Evolutionary conservation across 53 echinoderm and acorn worm species (phyloP).

Genomic region (Apostichopus leukothele): DNA sequence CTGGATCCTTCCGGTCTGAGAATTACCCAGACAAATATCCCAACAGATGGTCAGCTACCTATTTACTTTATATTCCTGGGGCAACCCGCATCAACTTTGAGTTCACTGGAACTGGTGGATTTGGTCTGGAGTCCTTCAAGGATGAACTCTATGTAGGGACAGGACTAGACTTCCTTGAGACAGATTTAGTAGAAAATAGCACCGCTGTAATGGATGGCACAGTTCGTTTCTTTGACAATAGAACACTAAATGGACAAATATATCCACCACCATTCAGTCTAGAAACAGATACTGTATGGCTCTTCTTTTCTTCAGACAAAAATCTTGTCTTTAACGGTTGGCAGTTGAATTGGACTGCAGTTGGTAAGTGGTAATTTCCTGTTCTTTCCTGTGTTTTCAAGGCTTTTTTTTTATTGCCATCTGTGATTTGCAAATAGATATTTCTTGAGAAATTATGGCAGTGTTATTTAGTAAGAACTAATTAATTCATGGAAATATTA

Average conservation of each 20-base stretch:
- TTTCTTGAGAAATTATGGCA: too few relatives aligned
- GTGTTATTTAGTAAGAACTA: too few relatives aligned
- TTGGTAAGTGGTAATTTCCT: conserved; percentile 14
- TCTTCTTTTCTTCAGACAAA: conserved; percentile 81
- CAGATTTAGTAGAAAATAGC: neutral
- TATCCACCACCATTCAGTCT: conserved; percentile 43
- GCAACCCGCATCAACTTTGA: conserved; percentile 44
- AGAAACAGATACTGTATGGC: conserved; percentile 65
- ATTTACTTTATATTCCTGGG: conserved; percentile 55
- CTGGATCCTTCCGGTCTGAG: conserved; percentile 36
- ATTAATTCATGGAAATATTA: too few relatives aligned
- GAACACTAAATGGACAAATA: neutral
- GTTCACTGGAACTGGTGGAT: conserved; percentile 42
- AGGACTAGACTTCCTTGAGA: conserved; percentile 18
- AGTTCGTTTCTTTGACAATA: conserved; percentile 17
- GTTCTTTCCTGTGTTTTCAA: too few relatives aligned
- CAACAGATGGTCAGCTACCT: conserved; percentile 12
- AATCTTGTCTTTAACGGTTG: conserved; percentile 71
- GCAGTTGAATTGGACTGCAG: conserved; percentile 59
- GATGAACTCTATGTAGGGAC: conserved; percentile 62
- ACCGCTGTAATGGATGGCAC: neutral
- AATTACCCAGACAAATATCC: conserved; percentile 44
- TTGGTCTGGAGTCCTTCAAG: conserved; percentile 51
- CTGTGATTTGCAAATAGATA: too few relatives aligned
- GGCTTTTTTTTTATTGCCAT: too few relatives aligned